Evolutionary conservation across 2,797 vertebrate species (phyloP).

Genomic region (Crenuchus spilurus): DNA sequence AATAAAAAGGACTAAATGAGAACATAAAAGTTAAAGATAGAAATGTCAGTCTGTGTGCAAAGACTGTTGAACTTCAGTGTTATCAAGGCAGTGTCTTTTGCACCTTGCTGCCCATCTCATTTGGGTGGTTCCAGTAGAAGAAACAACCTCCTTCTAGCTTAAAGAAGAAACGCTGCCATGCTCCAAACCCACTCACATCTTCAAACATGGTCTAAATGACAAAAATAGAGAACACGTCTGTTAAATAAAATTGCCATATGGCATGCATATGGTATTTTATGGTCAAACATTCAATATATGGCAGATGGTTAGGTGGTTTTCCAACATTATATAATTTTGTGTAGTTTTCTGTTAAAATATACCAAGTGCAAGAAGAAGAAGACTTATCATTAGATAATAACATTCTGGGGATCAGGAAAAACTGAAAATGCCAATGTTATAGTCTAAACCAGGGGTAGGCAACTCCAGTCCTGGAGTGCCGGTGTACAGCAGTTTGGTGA

Average conservation of each 20-base stretch:
- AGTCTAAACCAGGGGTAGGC: too few relatives aligned
- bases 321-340: too few relatives aligned
- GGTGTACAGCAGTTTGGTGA: too few relatives aligned
- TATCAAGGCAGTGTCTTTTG: background rate
- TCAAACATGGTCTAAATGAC: conserved; percentile 79
- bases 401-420: too few relatives aligned
- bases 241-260: too few relatives aligned
- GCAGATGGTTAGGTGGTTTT: background rate
- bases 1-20: background rate
- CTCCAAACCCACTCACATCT: conserved; percentile 75
- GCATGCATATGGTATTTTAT: background rate
- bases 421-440: too few relatives aligned
- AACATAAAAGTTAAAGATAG: background rate
- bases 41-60: too few relatives aligned
- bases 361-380: too few relatives aligned
- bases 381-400: too few relatives aligned
- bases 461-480: too few relatives aligned
- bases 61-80: background rate
- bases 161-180: conserved; percentile 81
- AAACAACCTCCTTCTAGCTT: conserved; percentile 69
- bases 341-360: too few relatives aligned
- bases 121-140: conserved; percentile 80
- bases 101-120: conserved; percentile 77
- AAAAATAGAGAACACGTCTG: background rate
- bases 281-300: background rate